Evolutionary conservation across 2,113 vertebrate species (phyloP).

Genomic region (Brevimyrus niger): DNA sequence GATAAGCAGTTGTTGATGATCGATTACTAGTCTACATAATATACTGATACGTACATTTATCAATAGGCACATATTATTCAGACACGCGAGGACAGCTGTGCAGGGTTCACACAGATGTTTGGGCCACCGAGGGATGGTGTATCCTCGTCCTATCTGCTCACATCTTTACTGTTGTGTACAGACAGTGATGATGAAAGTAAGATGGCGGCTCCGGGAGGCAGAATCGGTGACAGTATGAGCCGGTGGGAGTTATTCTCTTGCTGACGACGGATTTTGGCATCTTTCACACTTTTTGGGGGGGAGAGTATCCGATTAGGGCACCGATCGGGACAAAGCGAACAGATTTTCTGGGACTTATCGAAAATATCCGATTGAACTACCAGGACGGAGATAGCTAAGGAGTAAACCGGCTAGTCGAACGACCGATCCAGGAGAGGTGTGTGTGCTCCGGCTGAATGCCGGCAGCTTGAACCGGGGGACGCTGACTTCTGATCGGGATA

Average conservation of each 20-base stretch:
- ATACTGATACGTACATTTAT: neutral
- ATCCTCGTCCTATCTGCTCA: neutral
- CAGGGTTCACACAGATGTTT: neutral
- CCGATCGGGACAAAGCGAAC: neutral
- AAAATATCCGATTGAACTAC: neutral
- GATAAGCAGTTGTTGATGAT: neutral
- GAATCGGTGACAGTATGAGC: neutral
- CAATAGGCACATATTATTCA: neutral
- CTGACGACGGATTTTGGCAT: neutral
- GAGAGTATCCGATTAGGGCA: neutral
- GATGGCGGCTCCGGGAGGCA: slow-evolving; percentile 15
- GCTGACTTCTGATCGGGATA: neutral
- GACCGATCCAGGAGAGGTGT: neutral
- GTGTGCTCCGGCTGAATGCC: neutral
- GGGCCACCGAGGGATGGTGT: neutral
- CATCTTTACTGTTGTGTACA: neutral
- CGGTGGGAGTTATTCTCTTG: neutral
- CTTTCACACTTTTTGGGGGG: neutral
- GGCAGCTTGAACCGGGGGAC: neutral
- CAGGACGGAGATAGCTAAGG: neutral
- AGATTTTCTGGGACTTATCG: neutral
- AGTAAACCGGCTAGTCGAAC: neutral
- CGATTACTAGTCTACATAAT: neutral
- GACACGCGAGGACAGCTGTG: neutral
- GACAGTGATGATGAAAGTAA: slow-evolving; percentile 18